Percentiles rank a stretch among this genome's conserved stretches.
Evolutionary conservation across 2,113 vertebrate species (phyloP).

Genomic region (Prochilodus magdalenae): DNA sequence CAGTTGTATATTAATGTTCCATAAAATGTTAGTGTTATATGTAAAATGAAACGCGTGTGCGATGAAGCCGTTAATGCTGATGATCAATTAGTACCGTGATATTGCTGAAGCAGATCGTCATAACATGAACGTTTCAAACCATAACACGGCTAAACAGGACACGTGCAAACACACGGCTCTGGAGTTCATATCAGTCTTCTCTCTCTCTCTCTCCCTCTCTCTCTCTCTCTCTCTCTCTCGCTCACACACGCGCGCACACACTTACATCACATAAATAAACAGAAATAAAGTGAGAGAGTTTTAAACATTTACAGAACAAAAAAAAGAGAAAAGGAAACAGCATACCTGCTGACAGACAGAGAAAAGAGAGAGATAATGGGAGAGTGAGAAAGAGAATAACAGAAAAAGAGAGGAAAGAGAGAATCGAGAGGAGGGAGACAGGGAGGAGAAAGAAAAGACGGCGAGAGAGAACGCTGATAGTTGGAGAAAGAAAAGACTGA

Average conservation of each 20-base stretch:
- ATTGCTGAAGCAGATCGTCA: too few relatives aligned
- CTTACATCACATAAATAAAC: background rate
- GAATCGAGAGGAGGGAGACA: too few relatives aligned
- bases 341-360: background rate
- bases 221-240: too few relatives aligned
- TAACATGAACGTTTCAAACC: background rate
- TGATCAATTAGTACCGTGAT: too few relatives aligned
- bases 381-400: too few relatives aligned
- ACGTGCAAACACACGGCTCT: background rate
- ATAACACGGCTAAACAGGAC: background rate
- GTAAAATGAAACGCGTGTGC: too few relatives aligned
- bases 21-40: too few relatives aligned
- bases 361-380: slow-evolving; percentile 6
- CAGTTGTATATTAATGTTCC: too few relatives aligned
- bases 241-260: background rate
- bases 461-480: too few relatives aligned
- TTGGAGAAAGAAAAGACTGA: too few relatives aligned
- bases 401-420: background rate
- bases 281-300: background rate
- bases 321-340: background rate
- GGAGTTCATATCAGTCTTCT: background rate
- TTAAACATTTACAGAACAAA: background rate
- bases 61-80: too few relatives aligned
- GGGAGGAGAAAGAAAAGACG: too few relatives aligned
- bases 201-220: background rate